Base-by-base conservation (phyloP, 1,140 invertebrate genomes). In the Neocloeon triangulifer region DNA sequence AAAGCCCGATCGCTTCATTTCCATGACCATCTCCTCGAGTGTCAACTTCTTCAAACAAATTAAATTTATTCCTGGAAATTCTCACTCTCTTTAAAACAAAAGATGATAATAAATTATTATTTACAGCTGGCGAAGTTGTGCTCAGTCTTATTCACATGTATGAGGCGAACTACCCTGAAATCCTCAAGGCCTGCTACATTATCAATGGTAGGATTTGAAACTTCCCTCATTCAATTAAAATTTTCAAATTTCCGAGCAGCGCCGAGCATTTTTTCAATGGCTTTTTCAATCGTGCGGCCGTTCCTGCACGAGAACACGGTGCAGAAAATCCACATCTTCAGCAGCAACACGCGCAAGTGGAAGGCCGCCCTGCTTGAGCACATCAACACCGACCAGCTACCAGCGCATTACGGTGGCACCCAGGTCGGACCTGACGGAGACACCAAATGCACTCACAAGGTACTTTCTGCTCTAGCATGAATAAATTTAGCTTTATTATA, bases 231-330 rank as follows among this genome's bases (percentile, higher is more conserved):
- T 7, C 8, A 25, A 16, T 7, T 32, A 10, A n/a, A n/a, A n/a
- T n/a, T n/a, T n/a, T n/a, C n/a, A n/a, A n/a, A 10, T 18, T 17
- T 43, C 26, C 27, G 59, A 63, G 36, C 46, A 81, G 79, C 74
- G 1, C 85, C 86, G 5, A 74, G 72, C 51, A 69, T 91, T 12
- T 92, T 92, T 48, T 66, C 80, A 0, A 58, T 91, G 23, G 73
- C 79, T 0, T 94, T 81, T 48, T 73, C 77, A n/a, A 59, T 92
- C 3, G 61, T 78, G 0, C 84, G 86, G 45, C 85, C 77, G 40
- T 78, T 91, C 39, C 65, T 94, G 40, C 73, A 84, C 42, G 82
- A 89, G 39, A 76, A 82, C 43, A 91, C 84, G 20, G 59, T 81
- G 40, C 73, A 71, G 3, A 94, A 94, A 59, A 85, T 94, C 19